These are phyloP conservation scores for Brachyistius frenatus DNA, from an alignment of 2,113 vertebrate genomes.

Conservation along the genomic window DNA sequence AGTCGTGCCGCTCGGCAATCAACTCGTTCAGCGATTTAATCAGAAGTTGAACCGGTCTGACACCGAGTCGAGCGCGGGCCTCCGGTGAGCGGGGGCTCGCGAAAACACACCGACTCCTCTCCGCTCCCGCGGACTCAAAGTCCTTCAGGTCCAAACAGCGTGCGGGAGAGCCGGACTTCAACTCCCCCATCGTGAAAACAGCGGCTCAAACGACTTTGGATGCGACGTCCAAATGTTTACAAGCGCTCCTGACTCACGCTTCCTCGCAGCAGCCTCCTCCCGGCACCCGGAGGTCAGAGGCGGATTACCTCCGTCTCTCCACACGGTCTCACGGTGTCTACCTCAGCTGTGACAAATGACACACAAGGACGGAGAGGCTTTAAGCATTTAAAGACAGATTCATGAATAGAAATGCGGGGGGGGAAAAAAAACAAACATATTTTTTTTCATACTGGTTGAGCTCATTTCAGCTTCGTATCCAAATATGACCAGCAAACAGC, in stretches of 20 bases:
- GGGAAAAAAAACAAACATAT: neutral
- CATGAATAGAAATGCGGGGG: neutral
- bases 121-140: conserved; percentile 36
- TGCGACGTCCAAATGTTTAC: too few species aligned
- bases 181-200: conserved; percentile 60
- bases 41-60: conserved; percentile 82
- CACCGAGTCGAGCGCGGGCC: conserved; percentile 74
- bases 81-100: conserved; percentile 80
- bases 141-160: conserved; percentile 72
- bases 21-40: conserved; percentile 72
- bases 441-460: too few species aligned
- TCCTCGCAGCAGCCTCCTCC: neutral
- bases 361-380: neutral
- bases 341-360: neutral
- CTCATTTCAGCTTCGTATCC: too few species aligned
- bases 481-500: neutral
- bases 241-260: neutral
- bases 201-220: too few species aligned
- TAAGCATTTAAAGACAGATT: too few species aligned
- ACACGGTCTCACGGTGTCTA: neutral
- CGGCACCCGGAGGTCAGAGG: conserved; percentile 44
- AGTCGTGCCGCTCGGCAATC: conserved; percentile 48
- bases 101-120: conserved; percentile 65
- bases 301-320: conserved; percentile 61
- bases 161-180: conserved; percentile 36